Percentiles rank a stretch among this genome's conserved stretches.
Evolutionary conservation across 2,113 vertebrate genomes (phyloP).

Genomic region (Urocynchramus pylzowi): DNA sequence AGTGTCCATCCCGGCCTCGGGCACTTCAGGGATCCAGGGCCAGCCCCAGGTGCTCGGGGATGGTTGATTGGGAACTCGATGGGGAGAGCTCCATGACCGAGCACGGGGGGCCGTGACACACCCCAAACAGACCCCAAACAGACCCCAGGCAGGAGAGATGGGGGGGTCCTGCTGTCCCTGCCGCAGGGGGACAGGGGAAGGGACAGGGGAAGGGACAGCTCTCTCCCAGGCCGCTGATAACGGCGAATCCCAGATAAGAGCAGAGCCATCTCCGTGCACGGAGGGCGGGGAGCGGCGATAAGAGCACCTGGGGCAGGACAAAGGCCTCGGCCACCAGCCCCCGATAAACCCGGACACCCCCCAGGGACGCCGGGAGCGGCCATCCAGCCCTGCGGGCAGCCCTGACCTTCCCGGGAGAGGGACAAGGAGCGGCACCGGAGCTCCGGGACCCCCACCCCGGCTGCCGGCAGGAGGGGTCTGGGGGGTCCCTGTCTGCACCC

Average conservation of each 20-base stretch:
- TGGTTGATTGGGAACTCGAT: background rate
- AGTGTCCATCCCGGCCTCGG: rapidly evolving
- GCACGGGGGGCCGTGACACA: background rate
- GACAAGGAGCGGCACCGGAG: background rate
- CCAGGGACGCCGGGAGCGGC: background rate
- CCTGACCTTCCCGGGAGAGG: background rate
- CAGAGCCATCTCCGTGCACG: background rate
- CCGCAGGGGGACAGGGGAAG: background rate
- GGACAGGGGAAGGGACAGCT: background rate
- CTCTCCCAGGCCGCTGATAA: background rate
- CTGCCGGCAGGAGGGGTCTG: background rate
- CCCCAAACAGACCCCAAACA: background rate
- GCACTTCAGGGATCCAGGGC: background rate
- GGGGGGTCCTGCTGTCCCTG: background rate
- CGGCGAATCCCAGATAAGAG: background rate
- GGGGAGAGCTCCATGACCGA: background rate
- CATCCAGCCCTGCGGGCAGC: rapidly evolving
- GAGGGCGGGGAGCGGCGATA: background rate
- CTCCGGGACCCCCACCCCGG: background rate
- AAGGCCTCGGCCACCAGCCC: background rate
- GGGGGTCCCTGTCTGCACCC: background rate
- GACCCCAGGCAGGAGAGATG: background rate
- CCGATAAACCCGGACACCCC: background rate
- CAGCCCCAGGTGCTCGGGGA: background rate
- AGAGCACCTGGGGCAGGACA: background rate